These are phyloP conservation scores for Apodemia hepburni DNA, from an alignment of 2,888 invertebrate genomes.

Conservation along the genomic window DNA sequence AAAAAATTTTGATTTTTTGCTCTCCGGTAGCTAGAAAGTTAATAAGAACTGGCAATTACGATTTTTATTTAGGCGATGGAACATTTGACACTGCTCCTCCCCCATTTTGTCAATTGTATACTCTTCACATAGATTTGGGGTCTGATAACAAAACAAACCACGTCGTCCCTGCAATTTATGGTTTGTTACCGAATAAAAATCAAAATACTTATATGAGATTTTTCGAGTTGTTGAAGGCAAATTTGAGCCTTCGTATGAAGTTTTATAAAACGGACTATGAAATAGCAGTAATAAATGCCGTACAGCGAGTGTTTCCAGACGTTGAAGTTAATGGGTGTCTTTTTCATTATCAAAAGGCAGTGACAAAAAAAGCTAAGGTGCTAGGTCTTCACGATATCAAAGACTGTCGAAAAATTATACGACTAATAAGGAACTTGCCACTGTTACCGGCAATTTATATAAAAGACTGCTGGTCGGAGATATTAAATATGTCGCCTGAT, in stretches of 20 bases:
- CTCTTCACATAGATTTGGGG: neutral
- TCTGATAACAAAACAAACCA: neutral
- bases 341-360: neutral
- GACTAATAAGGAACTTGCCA: slow-evolving; percentile 3
- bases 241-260: neutral
- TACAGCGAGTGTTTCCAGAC: neutral
- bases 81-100: neutral
- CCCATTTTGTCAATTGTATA: slow-evolving; percentile 7
- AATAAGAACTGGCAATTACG: slow-evolving; percentile 8
- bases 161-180: neutral
- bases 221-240: neutral
- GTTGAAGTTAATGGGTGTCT: neutral
- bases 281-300: neutral
- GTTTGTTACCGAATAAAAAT: neutral
- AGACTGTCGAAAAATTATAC: slow-evolving; percentile 4
- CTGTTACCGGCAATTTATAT: slow-evolving; percentile 8
- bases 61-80: neutral
- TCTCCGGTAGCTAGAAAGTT: slow-evolving; percentile 6
- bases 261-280: slow-evolving; percentile 1
- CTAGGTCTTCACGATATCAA: slow-evolving; percentile 1
- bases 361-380: neutral
- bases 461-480: slow-evolving; percentile 5
- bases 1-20: neutral
- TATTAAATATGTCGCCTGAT: slow-evolving; percentile 3
- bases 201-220: slow-evolving; percentile 7